Conservation (phyloP, 1,140 invertebrate genomes). For the Megathymus violae region DNA sequence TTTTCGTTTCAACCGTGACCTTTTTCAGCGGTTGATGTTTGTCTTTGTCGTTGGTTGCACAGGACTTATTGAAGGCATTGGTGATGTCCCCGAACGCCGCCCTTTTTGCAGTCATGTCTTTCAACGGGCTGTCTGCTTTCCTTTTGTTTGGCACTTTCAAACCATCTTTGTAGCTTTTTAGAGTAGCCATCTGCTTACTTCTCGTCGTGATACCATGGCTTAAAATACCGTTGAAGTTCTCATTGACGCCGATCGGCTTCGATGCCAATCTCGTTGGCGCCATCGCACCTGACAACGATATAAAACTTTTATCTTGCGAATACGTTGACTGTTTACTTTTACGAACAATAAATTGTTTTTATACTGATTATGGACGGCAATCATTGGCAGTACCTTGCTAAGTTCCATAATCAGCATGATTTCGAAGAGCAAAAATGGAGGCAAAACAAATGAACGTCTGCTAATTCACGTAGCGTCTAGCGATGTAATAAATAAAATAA, state of each 20-base stretch:
- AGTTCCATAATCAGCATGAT: slow-evolving; percentile 52
- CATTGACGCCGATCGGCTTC: slow-evolving; percentile 77
- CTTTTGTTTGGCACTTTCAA: slow-evolving; percentile 78
- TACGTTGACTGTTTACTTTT: too few relatives aligned
- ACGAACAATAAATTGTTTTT: too few relatives aligned
- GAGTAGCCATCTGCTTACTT: slow-evolving; percentile 77
- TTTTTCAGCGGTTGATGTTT: slow-evolving; percentile 76
- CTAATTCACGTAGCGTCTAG: slow-evolving; percentile 50
- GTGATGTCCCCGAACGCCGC: slow-evolving; percentile 91
- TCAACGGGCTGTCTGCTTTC: slow-evolving; percentile 85
- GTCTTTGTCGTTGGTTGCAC: slow-evolving; percentile 62
- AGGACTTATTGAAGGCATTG: slow-evolving; percentile 85
- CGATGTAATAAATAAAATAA: slow-evolving; percentile 45
- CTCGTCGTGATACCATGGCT: slow-evolving; percentile 74
- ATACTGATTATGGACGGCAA: too few relatives aligned
- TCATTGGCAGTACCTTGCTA: too few relatives aligned
- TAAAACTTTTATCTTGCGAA: slow-evolving; percentile 51
- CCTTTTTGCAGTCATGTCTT: slow-evolving; percentile 85
- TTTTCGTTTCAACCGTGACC: slow-evolving; percentile 82
- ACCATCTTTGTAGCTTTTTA: slow-evolving; percentile 70
- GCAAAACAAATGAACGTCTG: slow-evolving; percentile 78
- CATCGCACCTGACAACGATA: slow-evolving; percentile 78
- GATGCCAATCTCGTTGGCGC: slow-evolving; percentile 84
- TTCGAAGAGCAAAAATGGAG: slow-evolving; percentile 75
- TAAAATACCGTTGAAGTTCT: slow-evolving; percentile 72